phyloP scores from a whole-genome alignment of 2,113 vertebrate genomes.

The Psephotus haematonotus region DNA sequence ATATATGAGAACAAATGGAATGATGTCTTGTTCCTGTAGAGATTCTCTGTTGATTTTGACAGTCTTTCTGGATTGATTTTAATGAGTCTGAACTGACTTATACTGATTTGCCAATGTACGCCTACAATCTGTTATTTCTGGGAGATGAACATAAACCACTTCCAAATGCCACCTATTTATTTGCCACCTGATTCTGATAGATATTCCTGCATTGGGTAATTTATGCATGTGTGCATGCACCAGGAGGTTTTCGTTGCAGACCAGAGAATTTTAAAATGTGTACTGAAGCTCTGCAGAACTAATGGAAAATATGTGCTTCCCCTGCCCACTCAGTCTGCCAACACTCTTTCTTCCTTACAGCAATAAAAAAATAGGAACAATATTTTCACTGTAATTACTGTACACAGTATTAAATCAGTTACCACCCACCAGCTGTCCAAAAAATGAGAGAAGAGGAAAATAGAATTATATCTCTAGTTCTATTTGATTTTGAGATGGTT shows the following conservation, averaged over 20 bases:
- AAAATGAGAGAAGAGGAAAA: slow-evolving; percentile 32
- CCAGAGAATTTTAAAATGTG: neutral
- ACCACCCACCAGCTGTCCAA: slow-evolving; percentile 57
- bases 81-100: slow-evolving; percentile 7
- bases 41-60: slow-evolving; percentile 29
- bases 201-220: neutral
- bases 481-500: neutral
- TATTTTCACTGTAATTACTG: slow-evolving; percentile 68
- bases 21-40: neutral
- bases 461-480: neutral
- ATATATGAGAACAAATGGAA: neutral
- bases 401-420: slow-evolving; percentile 55
- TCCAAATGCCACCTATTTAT: slow-evolving; percentile 11
- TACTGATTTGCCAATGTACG: neutral
- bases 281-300: neutral
- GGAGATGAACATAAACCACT: neutral
- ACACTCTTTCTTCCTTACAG: slow-evolving; percentile 13
- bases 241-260: neutral
- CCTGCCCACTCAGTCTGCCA: slow-evolving; percentile 63
- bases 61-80: neutral
- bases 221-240: neutral
- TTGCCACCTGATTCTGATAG: neutral
- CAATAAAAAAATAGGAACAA: slow-evolving; percentile 54
- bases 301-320: slow-evolving; percentile 46
- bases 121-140: slow-evolving; percentile 30